A percentile compares a stretch with the other conserved stretches of the same genome.
phyloP scores from a whole-genome alignment of 1,140 invertebrate species.

The Tetranychus urticae region DNA sequence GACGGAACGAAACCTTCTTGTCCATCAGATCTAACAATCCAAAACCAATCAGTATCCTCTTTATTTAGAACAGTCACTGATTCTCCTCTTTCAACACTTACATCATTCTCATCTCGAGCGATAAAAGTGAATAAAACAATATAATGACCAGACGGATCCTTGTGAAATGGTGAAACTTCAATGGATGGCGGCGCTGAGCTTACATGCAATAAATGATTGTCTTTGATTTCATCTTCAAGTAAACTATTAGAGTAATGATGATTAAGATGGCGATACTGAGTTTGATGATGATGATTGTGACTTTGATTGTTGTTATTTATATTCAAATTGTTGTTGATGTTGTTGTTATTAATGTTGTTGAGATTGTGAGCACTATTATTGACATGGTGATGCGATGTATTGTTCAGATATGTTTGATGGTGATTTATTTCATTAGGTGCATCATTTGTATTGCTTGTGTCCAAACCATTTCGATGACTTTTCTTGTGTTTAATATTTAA shows the following conservation, averaged over 20 bases:
- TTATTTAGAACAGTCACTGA: constrained; percentile 79
- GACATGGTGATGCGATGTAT: no score
- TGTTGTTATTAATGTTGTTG: background rate
- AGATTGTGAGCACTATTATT: background rate
- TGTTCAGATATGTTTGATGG: no score
- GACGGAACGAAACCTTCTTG: constrained; percentile 86
- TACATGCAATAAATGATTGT: background rate
- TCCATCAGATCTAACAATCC: constrained; percentile 69
- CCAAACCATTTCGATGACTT: constrained; percentile 8
- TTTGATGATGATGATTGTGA: no score
- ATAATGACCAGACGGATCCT: constrained; percentile 73
- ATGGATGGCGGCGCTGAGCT: constrained; percentile 16
- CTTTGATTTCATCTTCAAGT: no score
- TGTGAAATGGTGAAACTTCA: constrained; percentile 60
- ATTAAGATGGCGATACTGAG: no score
- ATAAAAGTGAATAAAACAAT: constrained; percentile 81
- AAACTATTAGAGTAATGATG: background rate
- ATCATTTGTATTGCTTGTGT: no score
- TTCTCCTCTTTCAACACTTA: constrained; percentile 73
- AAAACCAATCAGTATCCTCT: constrained; percentile 86
- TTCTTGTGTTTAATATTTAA: constrained; percentile 49
- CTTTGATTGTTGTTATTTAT: background rate
- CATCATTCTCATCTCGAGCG: constrained; percentile 75
- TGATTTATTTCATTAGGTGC: no score
- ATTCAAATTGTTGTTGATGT: background rate